A percentile compares a stretch with the other conserved stretches of the same genome.
phyloP scores from a whole-genome alignment of 2,797 vertebrate species.

The Anomalospiza imberbis region DNA sequence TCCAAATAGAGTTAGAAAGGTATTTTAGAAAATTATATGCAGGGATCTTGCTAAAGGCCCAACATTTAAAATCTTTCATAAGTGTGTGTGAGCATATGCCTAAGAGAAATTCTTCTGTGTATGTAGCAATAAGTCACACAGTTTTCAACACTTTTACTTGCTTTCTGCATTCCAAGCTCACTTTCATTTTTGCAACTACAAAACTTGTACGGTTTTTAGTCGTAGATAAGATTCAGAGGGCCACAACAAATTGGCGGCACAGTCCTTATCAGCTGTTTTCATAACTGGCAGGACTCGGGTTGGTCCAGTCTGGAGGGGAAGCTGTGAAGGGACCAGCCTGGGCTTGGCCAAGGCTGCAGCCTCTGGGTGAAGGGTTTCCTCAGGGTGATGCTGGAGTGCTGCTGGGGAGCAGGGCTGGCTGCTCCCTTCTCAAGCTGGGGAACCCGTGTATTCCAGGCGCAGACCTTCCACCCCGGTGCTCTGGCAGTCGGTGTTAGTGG shows the following conservation, averaged over 20 bases:
- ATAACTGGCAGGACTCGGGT: neutral
- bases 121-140: neutral
- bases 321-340: neutral
- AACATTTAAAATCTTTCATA: neutral
- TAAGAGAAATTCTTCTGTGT: neutral
- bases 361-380: neutral
- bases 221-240: conserved; percentile 19
- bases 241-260: neutral
- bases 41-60: neutral
- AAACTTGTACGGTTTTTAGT: neutral
- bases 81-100: neutral
- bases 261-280: conserved; percentile 15
- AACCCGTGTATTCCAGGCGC: neutral
- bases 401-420: neutral
- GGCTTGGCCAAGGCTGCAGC: neutral
- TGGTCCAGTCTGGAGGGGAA: neutral
- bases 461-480: neutral
- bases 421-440: neutral
- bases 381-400: neutral
- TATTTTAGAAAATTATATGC: neutral
- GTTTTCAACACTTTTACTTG: neutral
- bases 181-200: neutral
- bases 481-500: neutral
- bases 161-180: neutral
- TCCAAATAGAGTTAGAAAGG: neutral